These are phyloP conservation scores for Megathymus violae DNA, from an alignment of 1,140 invertebrate genomes.

Conservation along the genomic window DNA sequence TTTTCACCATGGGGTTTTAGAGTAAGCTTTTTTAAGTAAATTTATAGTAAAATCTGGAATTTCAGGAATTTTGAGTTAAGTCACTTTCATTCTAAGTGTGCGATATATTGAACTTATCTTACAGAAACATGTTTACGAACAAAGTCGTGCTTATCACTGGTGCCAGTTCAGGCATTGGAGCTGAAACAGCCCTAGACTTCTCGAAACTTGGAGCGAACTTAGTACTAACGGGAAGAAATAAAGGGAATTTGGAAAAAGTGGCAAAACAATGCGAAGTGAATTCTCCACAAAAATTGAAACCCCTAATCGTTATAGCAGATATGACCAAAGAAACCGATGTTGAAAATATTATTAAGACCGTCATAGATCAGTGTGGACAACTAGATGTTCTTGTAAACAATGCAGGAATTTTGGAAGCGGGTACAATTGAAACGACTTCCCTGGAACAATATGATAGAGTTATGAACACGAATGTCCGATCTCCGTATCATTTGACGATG, in stretches of 20 bases:
- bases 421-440: constrained; percentile 89
- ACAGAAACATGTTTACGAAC: constrained; percentile 83
- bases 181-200: constrained; percentile 90
- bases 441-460: constrained; percentile 89
- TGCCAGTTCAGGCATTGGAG: constrained; percentile 94
- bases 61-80: no score
- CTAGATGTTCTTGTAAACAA: constrained; percentile 91
- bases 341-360: constrained; percentile 85
- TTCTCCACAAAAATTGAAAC: constrained; percentile 72
- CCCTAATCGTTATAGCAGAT: constrained; percentile 86
- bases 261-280: constrained; percentile 84
- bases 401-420: constrained; percentile 88
- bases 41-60: no score
- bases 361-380: constrained; percentile 84
- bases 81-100: no score
- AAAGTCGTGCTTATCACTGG: constrained; percentile 90
- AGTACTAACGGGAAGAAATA: constrained; percentile 86
- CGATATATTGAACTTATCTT: constrained; percentile 31
- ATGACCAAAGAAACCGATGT: constrained; percentile 87
- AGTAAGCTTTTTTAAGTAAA: no score
- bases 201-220: constrained; percentile 88
- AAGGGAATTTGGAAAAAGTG: constrained; percentile 74
- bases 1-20: no score
- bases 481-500: constrained; percentile 90
- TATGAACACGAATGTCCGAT: constrained; percentile 90